Percentiles rank a stretch among this genome's conserved stretches.
phyloP scores from a whole-genome alignment of 2,888 invertebrate species.

The Orthosia cruda region DNA sequence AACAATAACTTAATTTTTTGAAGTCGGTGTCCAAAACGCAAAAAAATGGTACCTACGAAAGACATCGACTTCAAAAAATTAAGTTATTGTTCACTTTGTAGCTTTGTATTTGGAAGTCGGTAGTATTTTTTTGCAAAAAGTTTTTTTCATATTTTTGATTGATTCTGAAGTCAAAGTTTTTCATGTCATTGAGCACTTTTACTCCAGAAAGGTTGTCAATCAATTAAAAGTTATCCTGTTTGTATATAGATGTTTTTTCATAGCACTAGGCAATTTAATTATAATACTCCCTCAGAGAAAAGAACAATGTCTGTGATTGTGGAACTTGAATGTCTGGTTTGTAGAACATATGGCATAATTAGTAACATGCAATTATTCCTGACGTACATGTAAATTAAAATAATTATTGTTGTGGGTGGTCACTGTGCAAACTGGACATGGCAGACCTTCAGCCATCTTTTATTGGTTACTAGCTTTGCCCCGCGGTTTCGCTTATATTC shows the following conservation, averaged over 20 bases:
- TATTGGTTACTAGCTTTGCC: too few relatives aligned
- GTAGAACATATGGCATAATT: neutral
- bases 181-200: neutral
- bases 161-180: neutral
- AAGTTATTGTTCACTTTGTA: too few relatives aligned
- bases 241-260: neutral
- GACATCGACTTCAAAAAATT: too few relatives aligned
- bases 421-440: neutral
- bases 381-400: neutral
- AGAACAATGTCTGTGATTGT: slow-evolving; percentile 1
- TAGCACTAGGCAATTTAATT: neutral
- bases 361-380: neutral
- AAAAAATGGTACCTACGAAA: too few relatives aligned
- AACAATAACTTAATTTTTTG: too few relatives aligned
- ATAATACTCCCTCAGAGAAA: neutral
- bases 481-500: too few relatives aligned
- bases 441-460: neutral
- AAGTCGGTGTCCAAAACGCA: too few relatives aligned
- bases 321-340: neutral
- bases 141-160: too few relatives aligned
- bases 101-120: too few relatives aligned
- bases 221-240: neutral
- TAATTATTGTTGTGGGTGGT: slow-evolving; percentile 4
- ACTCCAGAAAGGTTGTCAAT: neutral
- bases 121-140: too few relatives aligned